Evolutionary conservation across 1,140 invertebrate genomes (phyloP), one percentile per base, ranked within the genome.

Genomic region (Caenorhabditis inopinata): DNA sequence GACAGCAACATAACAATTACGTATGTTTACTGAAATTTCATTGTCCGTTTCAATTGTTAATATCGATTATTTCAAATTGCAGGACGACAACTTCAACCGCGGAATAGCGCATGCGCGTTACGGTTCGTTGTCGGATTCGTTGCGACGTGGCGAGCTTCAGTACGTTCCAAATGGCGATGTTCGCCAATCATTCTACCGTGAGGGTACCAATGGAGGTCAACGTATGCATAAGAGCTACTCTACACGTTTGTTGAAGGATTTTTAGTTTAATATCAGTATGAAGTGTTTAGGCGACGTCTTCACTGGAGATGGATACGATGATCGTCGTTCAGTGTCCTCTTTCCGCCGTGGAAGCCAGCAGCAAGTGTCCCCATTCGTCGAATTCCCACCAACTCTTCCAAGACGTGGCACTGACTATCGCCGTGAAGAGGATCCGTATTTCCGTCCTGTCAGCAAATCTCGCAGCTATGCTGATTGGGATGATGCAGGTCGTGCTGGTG

Each of bases 331-430:
- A 38, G 80, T 47, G 29, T 83, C 85, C 7, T 85, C 80, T 14
- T 82, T 77, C 76, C 85, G 84, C 42, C 74, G 79, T 9, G 79
- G 82, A 38, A 81, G 73, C 42, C 74, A 83, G 16, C 49, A 82
- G 23, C 74, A 80, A 47, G 68, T 49, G 4, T 78, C 84, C 14
- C 85, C 86, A 11, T 80, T 87, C 25, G 79, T 87, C n/a, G 86
- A 87, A 62, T 87, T 86, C 76, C 86, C 86, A 74, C 86, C 86
- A 45, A 86, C 86, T 25, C 79, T 87, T 23, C 83, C 85, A 45
- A 78, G 86, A 45, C 45, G 78, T 23, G 46, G 77, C 29, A 18
- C 79, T 27, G 82, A 76, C 23, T 58, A 74, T 49, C 73, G 79
- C 42, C 73, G 79, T 25, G 62, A 53, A n/a, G 79, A 73, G 11